phyloP scores from a whole-genome alignment of 1,140 invertebrate species.

The Drosophila watanabei region DNA sequence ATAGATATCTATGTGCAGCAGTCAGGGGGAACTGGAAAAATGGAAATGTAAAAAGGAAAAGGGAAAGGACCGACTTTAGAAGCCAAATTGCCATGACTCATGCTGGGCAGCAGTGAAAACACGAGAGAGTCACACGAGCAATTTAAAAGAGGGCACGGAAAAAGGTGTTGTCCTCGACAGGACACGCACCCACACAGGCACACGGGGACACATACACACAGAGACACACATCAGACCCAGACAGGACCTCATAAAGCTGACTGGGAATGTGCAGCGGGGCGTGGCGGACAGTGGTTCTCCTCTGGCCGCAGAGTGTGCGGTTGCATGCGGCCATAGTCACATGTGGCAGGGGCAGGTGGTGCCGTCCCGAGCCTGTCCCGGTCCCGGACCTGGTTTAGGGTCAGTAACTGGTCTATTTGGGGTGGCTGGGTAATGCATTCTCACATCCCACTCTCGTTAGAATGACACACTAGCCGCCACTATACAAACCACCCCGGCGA shows the following conservation, averaged over 20 bases:
- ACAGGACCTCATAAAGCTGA: constrained; percentile 60
- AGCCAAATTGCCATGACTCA: constrained; percentile 71
- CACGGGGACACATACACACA: constrained; percentile 18
- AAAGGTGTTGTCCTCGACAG: constrained; percentile 67
- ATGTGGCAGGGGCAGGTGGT: constrained; percentile 56
- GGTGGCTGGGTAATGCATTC: constrained; percentile 74
- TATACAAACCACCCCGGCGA: constrained; percentile 22
- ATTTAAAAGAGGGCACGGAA: constrained; percentile 52
- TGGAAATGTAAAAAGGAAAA: constrained; percentile 23
- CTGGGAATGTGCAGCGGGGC: constrained; percentile 72
- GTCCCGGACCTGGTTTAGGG: constrained; percentile 42
- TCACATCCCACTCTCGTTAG: constrained; percentile 50
- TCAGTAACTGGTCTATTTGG: constrained; percentile 61
- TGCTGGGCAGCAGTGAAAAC: constrained; percentile 31
- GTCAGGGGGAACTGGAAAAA: constrained; percentile 13
- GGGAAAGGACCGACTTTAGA: constrained; percentile 40
- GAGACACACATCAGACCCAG: constrained; percentile 4
- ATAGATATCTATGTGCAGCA: constrained; percentile 38
- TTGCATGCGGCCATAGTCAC: constrained; percentile 58
- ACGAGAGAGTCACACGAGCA: constrained; percentile 37
- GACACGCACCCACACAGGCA: constrained; percentile 40
- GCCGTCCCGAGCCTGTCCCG: constrained; percentile 3
- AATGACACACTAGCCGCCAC: constrained; percentile 52
- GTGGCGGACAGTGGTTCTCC: constrained; percentile 55
- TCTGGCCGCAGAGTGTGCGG: constrained; percentile 72